Evolutionary conservation across 1,140 invertebrate species (phyloP), one percentile per base, ranked within the genome.

Genomic region (Vollenhovia emeryi): DNA sequence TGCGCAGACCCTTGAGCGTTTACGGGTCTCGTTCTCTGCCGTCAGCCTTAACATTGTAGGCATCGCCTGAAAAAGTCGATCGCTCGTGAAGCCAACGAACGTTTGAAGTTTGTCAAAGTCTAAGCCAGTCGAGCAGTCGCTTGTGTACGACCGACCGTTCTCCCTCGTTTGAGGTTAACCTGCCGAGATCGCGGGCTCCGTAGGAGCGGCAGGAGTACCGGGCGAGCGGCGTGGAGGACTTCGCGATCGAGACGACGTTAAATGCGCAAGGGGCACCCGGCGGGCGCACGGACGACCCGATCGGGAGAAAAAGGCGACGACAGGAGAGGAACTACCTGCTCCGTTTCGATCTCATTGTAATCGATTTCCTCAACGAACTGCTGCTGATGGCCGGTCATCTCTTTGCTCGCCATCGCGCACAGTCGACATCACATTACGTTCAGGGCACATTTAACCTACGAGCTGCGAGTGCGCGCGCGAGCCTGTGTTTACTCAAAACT

Each of bases 311-410:
- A 57, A 15, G 13, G 3, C 8, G 6, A 40, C n/a, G 21, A 30
- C 5, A 4, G 24, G 1, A 27, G 8, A 50, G 48, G n/a, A 86
- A 84, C 89, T 93, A 96, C 96, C 93, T 96, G 93, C 92, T 96
- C 92, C 21, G 93, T 94, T 87, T 95, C 91, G 86, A 96, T 96
- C 93, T 96, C 96, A 89, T 95, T 93, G 90, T 95, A 95, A 86
- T 96, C 93, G 86, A 96, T 96, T 92, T 96, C 96, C 93, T 96
- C 95, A 86, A 96, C 95, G 92, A 96, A 96, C 84, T 95, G 93
- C 87, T 95, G 95, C 89, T 94, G 93, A 90, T 95, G 93, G 88
- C 92, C 91, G 84, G 82, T 86, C 80, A 92, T 91, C 86, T 93
- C 93, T 89, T 93, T 92, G 86, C 92, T 90, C 91, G 94, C 95